Base-by-base conservation (phyloP, 2,888 invertebrate species). In the Mechanitis mazaeus region DNA sequence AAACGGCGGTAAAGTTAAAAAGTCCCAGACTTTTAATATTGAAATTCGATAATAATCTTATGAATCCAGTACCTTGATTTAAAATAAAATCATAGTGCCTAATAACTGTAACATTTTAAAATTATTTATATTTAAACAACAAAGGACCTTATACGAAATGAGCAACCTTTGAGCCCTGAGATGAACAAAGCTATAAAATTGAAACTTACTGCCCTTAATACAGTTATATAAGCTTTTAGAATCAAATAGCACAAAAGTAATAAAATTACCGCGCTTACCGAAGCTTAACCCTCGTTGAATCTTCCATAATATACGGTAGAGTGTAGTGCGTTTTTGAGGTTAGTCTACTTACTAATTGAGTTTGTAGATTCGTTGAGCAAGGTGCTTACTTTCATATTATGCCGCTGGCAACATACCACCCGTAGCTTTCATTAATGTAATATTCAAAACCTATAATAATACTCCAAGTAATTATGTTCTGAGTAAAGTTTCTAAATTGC, bases 291-390 rank as follows among this genome's bases (percentile, higher is more conserved):
- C 55, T 9, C 33, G 54, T 12, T 28, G 45, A 55, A 55, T 33
- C 54, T 55, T 54, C 38, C 33, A 28, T 59, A 46, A 45, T 59
- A 45, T 45, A 33, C 28, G 54, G 55, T 42, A n/a, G 66, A 65
- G 69, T 68, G 74, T 78, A 79, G 75, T 78, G 72, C 75, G 77
- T 81, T 80, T 78, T 73, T 74, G 75, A 72, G 76, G 74, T 79
- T 76, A 75, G 80, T 80, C 64, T 65, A 70, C 65, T 79, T 80
- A 76, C 76, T 81, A 85, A 84, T 84, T 82, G 77, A 82, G 81
- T 84, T 82, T 77, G 79, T 72, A 75, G 72, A 84, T 78, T 81
- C 79, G 80, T 78, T 77, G 76, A 75, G 78, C 78, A 79, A 79
- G 78, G 79, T 80, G 79, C 79, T 81, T 79, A 78, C 78, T 81